These are phyloP conservation scores for Phymatocera aterrima DNA, from an alignment of 2,888 invertebrate species.

Conservation along the genomic window DNA sequence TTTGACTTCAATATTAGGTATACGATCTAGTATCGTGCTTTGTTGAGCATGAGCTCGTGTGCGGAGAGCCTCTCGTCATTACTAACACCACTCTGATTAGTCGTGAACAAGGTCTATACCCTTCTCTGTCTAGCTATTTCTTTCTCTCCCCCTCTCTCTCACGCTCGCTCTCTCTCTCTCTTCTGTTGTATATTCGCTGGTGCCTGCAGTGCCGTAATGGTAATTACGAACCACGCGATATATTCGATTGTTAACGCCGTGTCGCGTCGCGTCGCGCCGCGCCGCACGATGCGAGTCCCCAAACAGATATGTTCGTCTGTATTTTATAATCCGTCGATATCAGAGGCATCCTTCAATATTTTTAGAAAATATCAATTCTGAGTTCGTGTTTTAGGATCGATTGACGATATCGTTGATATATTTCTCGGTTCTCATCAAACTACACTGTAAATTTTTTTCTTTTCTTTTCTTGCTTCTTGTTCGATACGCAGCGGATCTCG, in stretches of 20 bases:
- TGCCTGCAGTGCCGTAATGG: slow-evolving; percentile 29
- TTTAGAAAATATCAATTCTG: not conserved
- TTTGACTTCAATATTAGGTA: not conserved
- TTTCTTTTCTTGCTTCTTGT: not conserved
- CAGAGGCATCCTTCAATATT: not conserved
- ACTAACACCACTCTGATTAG: not conserved
- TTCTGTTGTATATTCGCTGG: slow-evolving; percentile 28
- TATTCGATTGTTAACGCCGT: slow-evolving; percentile 15
- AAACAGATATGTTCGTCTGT: not conserved
- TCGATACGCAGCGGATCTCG: too few relatives aligned
- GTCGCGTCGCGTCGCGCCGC: too few relatives aligned
- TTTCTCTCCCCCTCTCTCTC: slow-evolving; percentile 48
- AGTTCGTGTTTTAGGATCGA: not conserved
- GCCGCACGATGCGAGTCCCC: not conserved
- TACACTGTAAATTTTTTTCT: too few relatives aligned
- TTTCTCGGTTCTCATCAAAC: not conserved
- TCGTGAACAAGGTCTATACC: not conserved
- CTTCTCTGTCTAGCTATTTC: too few relatives aligned
- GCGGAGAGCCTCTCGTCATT: slow-evolving; percentile 4
- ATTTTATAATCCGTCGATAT: not conserved
- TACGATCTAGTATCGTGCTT: slow-evolving; percentile 6
- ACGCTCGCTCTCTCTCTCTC: slow-evolving; percentile 46
- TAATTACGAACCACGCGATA: slow-evolving; percentile 1
- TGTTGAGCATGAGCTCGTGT: slow-evolving; percentile 10
- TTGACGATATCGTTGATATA: slow-evolving; percentile 2